phyloP scores from a whole-genome alignment of 2,888 invertebrate species.

The Caenorhabditis wallacei region DNA sequence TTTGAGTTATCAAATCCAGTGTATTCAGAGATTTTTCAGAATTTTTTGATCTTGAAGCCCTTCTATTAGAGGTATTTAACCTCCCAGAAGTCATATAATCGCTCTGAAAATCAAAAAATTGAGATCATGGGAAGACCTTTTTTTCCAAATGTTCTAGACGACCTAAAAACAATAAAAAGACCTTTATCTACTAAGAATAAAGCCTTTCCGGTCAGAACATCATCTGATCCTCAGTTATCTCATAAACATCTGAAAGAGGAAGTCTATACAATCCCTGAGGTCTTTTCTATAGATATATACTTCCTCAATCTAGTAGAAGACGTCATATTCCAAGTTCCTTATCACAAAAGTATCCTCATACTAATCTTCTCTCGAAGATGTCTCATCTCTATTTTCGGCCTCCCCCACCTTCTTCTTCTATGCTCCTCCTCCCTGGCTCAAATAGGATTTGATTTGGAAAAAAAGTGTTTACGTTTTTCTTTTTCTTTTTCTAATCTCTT shows the following conservation, averaged over 20 bases:
- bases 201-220: not conserved
- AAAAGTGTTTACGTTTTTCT: slow-evolving; percentile 11
- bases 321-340: slow-evolving; percentile 19
- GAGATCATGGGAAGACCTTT: not conserved
- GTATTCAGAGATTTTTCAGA: too few relatives aligned
- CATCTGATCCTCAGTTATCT: not conserved
- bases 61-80: too few relatives aligned
- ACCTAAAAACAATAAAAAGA: too few relatives aligned
- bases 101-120: too few relatives aligned
- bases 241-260: not conserved
- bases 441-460: slow-evolving; percentile 16
- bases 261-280: not conserved
- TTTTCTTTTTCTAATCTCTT: not conserved
- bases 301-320: slow-evolving; percentile 1
- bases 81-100: too few relatives aligned
- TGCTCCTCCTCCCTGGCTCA: slow-evolving; percentile 8
- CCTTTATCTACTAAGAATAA: not conserved
- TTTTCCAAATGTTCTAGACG: not conserved
- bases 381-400: slow-evolving; percentile 13
- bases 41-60: too few relatives aligned
- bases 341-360: not conserved
- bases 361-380: slow-evolving; percentile 30
- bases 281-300: not conserved
- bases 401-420: slow-evolving; percentile 17
- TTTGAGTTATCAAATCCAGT: too few relatives aligned